Evolutionary conservation across 2,888 invertebrate species (phyloP).

Genomic region (Ashinkailepas kermadecensis): DNA sequence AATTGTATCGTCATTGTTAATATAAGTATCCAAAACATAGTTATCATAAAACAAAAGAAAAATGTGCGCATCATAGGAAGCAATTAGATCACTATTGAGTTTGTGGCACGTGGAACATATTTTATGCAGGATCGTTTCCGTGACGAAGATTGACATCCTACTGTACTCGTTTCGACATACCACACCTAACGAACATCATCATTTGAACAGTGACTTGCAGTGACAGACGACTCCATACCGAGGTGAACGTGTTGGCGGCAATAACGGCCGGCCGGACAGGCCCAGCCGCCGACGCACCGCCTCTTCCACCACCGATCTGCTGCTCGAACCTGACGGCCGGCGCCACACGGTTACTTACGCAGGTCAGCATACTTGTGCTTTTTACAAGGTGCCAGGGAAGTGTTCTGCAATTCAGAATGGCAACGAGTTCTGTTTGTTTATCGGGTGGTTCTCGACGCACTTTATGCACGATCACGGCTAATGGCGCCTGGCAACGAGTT

Average conservation of each 20-base stretch:
- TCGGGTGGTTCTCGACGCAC: too few relatives aligned
- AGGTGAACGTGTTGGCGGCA: conserved; percentile 11
- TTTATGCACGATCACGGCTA: too few relatives aligned
- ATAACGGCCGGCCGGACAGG: neutral
- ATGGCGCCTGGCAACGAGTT: too few relatives aligned
- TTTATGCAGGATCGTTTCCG: neutral
- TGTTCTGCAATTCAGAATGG: neutral
- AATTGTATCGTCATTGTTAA: too few relatives aligned
- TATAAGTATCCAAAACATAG: too few relatives aligned
- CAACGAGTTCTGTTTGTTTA: too few relatives aligned
- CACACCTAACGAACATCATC: neutral
- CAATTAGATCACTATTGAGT: neutral
- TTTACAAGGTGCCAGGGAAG: neutral
- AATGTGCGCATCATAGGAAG: neutral
- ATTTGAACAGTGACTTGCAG: neutral
- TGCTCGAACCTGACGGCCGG: neutral
- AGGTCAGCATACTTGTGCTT: neutral
- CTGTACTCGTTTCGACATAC: neutral
- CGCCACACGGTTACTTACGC: neutral
- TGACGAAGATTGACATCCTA: neutral
- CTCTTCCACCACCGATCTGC: neutral
- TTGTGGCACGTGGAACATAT: neutral
- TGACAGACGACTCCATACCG: neutral
- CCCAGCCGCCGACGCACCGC: neutral
- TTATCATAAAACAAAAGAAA: neutral